Percentiles rank a stretch among this genome's conserved stretches.
phyloP scores from a whole-genome alignment of 2,888 invertebrate species.

The Drosophila pullipes region DNA sequence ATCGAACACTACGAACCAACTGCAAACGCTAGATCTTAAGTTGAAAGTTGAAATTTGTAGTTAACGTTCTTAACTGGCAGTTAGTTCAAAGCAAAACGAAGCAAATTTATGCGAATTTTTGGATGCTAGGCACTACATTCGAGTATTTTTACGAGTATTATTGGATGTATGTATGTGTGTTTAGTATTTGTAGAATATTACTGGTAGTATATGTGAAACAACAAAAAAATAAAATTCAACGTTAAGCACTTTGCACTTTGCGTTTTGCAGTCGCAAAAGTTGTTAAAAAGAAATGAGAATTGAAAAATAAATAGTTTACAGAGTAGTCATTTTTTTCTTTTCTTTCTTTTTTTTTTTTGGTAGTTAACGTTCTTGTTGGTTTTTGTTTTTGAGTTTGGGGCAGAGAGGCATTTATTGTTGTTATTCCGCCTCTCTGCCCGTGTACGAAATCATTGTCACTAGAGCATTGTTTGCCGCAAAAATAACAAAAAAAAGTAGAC shows the following conservation, averaged over 20 bases:
- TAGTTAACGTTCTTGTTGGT: constrained; percentile 45
- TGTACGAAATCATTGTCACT: constrained; percentile 81
- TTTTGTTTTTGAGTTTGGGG: constrained; percentile 27
- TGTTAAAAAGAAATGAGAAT: constrained; percentile 5
- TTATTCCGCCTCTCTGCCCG: constrained; percentile 30
- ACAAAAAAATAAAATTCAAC: constrained; percentile 10
- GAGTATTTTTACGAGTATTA: constrained; percentile 13
- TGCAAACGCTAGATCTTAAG: constrained; percentile 43
- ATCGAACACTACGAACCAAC: constrained; percentile 45
- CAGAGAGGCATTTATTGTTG: constrained; percentile 25
- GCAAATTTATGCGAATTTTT: constrained; percentile 38
- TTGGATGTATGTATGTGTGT: constrained; percentile 25
- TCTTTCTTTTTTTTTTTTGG: constrained; percentile 33
- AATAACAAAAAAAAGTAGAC: constrained; percentile 35
- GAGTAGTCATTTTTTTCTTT: constrained; percentile 11
- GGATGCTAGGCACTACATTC: constrained; percentile 34
- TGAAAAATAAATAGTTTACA: constrained; percentile 7
- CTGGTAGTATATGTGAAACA: constrained; percentile 21
- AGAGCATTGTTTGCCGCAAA: constrained; percentile 77
- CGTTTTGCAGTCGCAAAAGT: constrained; percentile 31
- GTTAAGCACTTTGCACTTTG: constrained; percentile 32
- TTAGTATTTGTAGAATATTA: constrained; percentile 23
- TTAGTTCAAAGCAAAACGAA: constrained; percentile 55
- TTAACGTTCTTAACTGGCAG: constrained; percentile 42
- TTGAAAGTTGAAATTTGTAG: constrained; percentile 23